phyloP scores from a whole-genome alignment of 2,888 invertebrate genomes.

The Anaspis maculata region DNA sequence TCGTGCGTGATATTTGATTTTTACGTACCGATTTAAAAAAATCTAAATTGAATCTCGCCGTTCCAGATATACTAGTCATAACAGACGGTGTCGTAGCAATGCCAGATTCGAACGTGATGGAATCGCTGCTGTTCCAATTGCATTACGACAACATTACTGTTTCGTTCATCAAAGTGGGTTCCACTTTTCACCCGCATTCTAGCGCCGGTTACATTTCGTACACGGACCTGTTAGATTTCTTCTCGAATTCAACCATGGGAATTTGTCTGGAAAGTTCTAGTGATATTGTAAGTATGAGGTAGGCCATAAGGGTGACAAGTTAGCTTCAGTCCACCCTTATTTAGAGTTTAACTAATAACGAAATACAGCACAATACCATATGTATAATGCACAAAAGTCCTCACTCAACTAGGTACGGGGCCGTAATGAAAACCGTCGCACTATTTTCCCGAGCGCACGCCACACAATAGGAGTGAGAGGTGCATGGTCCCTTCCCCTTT shows the following conservation, averaged over 20 bases:
- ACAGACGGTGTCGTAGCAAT: constrained; percentile 68
- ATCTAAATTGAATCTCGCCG: too few species aligned
- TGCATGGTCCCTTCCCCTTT: too few species aligned
- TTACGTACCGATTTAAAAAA: background rate
- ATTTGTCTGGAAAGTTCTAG: constrained; percentile 54
- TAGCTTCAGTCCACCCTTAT: too few species aligned
- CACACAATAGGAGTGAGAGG: too few species aligned
- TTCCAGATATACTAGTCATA: constrained; percentile 59
- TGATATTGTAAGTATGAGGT: constrained; percentile 38
- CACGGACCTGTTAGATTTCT: constrained; percentile 64
- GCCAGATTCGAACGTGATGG: constrained; percentile 64
- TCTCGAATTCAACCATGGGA: constrained; percentile 68
- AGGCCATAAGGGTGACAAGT: too few species aligned
- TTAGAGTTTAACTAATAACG: too few species aligned
- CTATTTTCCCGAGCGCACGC: too few species aligned
- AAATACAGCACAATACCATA: too few species aligned
- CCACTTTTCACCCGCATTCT: constrained; percentile 56
- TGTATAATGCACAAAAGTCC: too few species aligned
- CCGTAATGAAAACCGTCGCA: too few species aligned
- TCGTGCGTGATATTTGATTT: constrained; percentile 47
- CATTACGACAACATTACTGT: constrained; percentile 65
- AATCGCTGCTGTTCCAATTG: constrained; percentile 62
- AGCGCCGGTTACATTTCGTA: constrained; percentile 64
- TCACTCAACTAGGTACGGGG: too few species aligned
- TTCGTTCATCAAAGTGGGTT: constrained; percentile 66